phyloP scores from a whole-genome alignment of 2,797 vertebrate genomes.

The Gymnocypris eckloni region DNA sequence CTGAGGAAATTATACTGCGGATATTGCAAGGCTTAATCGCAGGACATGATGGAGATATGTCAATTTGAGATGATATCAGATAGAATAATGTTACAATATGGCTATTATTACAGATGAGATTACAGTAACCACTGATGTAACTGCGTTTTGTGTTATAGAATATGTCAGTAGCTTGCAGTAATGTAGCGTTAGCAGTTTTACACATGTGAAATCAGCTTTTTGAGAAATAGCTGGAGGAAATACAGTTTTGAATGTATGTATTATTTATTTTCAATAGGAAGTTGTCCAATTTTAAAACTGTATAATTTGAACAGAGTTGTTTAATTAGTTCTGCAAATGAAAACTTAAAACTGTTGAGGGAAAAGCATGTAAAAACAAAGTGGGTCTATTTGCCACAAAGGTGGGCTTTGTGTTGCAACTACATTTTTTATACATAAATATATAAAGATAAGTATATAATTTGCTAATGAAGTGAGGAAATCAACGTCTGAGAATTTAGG shows the following conservation, averaged over 20 bases:
- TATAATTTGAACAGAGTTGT: background rate
- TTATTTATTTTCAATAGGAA: background rate
- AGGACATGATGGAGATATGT: conserved; percentile 17
- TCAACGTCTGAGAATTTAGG: background rate
- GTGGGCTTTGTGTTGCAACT: background rate
- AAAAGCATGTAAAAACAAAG: background rate
- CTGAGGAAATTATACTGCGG: conserved; percentile 13
- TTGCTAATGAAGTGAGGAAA: background rate
- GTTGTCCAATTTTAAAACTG: background rate
- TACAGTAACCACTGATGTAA: conserved; percentile 15
- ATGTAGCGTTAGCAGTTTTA: background rate
- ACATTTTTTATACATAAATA: background rate
- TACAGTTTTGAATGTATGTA: background rate
- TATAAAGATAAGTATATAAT: background rate
- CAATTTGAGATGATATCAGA: conserved; percentile 4
- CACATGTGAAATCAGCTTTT: background rate
- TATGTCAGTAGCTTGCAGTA: background rate
- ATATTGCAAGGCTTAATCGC: conserved; percentile 23
- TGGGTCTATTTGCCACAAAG: background rate
- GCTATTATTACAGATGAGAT: conserved; percentile 12
- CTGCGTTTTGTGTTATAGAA: background rate
- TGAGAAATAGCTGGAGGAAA: background rate
- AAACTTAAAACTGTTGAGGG: background rate
- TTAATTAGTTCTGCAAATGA: background rate
- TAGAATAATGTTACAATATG: conserved; percentile 7